Evolutionary conservation across 1,140 invertebrate species (phyloP), one percentile per base, ranked within the genome.

Genomic region (Cyrtorhinus lividipennis): DNA sequence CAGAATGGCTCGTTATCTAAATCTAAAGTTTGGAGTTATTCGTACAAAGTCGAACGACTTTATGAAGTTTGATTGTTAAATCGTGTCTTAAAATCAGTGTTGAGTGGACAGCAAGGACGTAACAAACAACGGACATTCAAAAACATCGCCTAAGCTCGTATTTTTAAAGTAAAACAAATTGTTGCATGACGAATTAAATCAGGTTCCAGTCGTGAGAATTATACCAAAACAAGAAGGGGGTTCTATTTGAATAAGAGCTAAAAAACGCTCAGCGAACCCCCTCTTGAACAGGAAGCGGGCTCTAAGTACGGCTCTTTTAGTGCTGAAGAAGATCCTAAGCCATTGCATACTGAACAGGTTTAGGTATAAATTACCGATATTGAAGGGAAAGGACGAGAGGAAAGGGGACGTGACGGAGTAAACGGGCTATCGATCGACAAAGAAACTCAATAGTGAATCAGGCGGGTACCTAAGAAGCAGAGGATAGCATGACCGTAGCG

Each of bases 361-460:
- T 5, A 53, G 48, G 48, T 3, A 53, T 53, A 22, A 53, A 53
- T 53, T 53, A 53, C 10, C 12, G 12, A 22, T 13, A 20, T 10
- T 10, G 48, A 20, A 22, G 20, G 48, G 18, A 53, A 20, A 22
- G 8, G 48, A 53, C 48, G 48, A 5, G 48, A 22, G 20, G 10
- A 22, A 44, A 44, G 38, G n/a, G 8, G 38, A 44, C 38, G 38
- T n/a, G 38, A n/a, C 8, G 38, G 38, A 44, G n/a, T n/a, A n/a
- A n/a, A n/a, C n/a, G n/a, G n/a, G n/a, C n/a, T 53, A 53, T 53
- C 48, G 48, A 53, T 53, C 20, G 48, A 53, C n/a, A 44, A n/a
- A 44, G n/a, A 53, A 5, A 20, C 48, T 53, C 48, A 22, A 53
- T 53, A 53, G 48, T 20, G 20, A 53, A n/a, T 8, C n/a, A 44